Evolutionary conservation across 30 jellyfish, hydroid and myxozoan genomes (phyloP).

Genomic region (Aurelia sp.): DNA sequence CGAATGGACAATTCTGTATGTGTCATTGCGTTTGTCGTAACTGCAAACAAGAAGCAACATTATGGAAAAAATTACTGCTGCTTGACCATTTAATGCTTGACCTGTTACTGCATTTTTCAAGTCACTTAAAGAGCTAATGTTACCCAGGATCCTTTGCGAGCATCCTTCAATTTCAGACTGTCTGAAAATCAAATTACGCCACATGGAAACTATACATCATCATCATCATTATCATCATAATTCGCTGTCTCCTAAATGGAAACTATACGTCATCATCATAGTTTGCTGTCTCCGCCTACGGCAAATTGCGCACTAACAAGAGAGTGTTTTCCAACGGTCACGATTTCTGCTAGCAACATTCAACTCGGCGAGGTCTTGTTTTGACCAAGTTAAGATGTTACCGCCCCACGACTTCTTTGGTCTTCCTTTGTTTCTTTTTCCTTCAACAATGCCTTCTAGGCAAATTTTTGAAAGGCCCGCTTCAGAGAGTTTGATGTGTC

Average conservation of each 20-base stretch:
- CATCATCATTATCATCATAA: too few relatives aligned
- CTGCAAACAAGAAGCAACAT: constrained; percentile 1
- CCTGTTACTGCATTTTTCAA: too few relatives aligned
- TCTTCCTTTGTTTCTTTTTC: constrained; percentile 5
- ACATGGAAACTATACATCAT: too few relatives aligned
- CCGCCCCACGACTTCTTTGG: neutral
- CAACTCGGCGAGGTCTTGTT: constrained; percentile 13
- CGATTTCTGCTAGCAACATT: constrained; percentile 7
- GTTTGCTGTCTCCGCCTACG: constrained; percentile 14
- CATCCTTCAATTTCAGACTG: too few relatives aligned
- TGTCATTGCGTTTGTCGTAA: constrained; percentile 15
- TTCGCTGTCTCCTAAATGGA: constrained; percentile 1
- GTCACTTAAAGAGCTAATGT: too few relatives aligned
- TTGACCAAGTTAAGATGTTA: constrained; percentile 13
- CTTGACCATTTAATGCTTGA: too few relatives aligned
- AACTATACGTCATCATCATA: too few relatives aligned
- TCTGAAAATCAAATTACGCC: too few relatives aligned
- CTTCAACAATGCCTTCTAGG: neutral
- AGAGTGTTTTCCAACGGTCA: neutral
- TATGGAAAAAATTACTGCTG: too few relatives aligned
- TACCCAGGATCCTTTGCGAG: too few relatives aligned
- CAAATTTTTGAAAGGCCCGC: neutral
- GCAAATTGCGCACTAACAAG: constrained; percentile 2
- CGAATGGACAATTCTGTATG: constrained; percentile 60
- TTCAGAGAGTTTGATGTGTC: neutral